Conservation (phyloP, 1,140 invertebrate species). For the Megathymus violae region DNA sequence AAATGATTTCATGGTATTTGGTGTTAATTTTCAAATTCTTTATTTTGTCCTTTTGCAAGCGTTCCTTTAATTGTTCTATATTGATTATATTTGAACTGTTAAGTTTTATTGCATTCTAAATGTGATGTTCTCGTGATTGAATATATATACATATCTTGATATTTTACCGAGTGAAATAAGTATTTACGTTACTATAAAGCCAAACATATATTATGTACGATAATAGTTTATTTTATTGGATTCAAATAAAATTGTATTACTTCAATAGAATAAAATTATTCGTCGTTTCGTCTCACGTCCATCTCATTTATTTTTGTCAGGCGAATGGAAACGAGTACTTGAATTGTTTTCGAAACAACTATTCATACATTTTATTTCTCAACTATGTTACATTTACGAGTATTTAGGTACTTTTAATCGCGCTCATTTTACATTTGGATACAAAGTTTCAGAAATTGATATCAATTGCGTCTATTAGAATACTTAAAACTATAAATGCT, state of each 20-base stretch:
- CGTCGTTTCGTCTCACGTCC: not conserved
- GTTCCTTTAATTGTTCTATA: too few relatives aligned
- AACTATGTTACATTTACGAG: slow-evolving; percentile 34
- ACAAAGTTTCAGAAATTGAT: slow-evolving; percentile 31
- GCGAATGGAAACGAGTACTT: not conserved
- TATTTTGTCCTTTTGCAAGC: too few relatives aligned
- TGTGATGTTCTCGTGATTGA: too few relatives aligned
- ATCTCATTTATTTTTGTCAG: not conserved
- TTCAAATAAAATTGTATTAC: not conserved
- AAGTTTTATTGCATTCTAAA: too few relatives aligned
- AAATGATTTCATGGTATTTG: too few relatives aligned
- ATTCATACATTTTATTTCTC: slow-evolving; percentile 8
- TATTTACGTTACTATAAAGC: not conserved
- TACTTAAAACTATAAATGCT: slow-evolving; percentile 44
- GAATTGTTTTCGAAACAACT: slow-evolving; percentile 8
- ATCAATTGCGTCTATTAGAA: slow-evolving; percentile 5
- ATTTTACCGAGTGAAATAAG: too few relatives aligned
- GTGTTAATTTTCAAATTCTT: too few relatives aligned
- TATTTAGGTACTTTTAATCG: slow-evolving; percentile 64
- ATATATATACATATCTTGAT: too few relatives aligned
- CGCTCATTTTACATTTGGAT: slow-evolving; percentile 46
- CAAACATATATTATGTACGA: not conserved
- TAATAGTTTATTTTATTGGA: not conserved
- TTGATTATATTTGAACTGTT: too few relatives aligned
- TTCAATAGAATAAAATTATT: not conserved